These are phyloP conservation scores for Orthonyx spaldingii DNA, from an alignment of 2,113 vertebrate genomes.

Conservation along the genomic window DNA sequence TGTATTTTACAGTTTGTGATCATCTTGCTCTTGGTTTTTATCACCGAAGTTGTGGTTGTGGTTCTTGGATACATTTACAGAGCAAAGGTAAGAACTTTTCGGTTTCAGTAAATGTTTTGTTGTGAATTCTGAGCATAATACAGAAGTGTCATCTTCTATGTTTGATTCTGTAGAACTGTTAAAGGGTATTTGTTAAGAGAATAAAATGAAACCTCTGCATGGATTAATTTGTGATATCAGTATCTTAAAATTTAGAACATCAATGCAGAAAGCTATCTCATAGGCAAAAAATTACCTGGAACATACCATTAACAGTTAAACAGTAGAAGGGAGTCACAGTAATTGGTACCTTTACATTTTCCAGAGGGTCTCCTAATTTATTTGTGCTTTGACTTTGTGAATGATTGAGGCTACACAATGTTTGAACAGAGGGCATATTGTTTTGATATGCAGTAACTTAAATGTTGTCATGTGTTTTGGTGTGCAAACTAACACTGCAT, in stretches of 20 bases:
- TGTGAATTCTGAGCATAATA: not conserved
- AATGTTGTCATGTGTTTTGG: not conserved
- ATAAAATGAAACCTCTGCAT: not conserved
- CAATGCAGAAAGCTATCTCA: not conserved
- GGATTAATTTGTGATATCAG: not conserved
- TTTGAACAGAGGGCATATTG: not conserved
- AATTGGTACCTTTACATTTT: not conserved
- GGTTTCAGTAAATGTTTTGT: not conserved
- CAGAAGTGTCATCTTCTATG: not conserved
- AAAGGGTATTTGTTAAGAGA: not conserved
- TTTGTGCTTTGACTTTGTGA: not conserved
- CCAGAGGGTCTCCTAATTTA: not conserved
- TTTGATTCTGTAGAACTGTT: not conserved
- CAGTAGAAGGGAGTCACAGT: not conserved
- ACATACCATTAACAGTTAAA: not conserved
- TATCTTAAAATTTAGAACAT: not conserved
- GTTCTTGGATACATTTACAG: constrained; percentile 97
- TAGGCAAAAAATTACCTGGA: not conserved
- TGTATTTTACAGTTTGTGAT: constrained; percentile 86
- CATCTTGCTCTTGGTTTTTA: constrained; percentile 93
- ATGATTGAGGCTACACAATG: not conserved
- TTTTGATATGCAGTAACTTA: not conserved
- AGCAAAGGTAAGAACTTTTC: constrained; percentile 83
- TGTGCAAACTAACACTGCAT: not conserved
- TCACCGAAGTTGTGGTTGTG: constrained; percentile 93